Conservation (phyloP, 2,113 vertebrate genomes). For the Mellivora capensis region DNA sequence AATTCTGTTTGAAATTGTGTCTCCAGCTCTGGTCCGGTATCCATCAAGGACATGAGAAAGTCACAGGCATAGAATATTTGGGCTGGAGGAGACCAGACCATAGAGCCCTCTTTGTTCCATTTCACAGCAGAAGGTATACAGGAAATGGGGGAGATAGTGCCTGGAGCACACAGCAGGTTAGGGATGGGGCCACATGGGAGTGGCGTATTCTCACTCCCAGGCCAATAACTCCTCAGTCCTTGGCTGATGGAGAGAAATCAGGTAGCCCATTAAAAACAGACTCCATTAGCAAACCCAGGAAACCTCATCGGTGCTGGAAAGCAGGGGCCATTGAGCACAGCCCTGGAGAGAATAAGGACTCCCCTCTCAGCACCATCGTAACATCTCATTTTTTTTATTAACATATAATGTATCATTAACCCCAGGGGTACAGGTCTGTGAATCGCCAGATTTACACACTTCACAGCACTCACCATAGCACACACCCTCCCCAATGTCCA, state of each 20-base stretch:
- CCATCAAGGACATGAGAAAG: neutral
- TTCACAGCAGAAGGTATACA: neutral
- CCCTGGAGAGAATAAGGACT: neutral
- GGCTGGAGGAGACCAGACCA: neutral
- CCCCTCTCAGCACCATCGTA: fast-evolving
- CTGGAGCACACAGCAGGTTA: fast-evolving
- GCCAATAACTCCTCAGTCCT: neutral
- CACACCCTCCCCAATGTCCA: no score
- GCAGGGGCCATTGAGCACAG: neutral
- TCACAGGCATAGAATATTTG: neutral
- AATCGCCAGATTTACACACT: no score
- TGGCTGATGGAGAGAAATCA: neutral
- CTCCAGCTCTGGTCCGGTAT: neutral
- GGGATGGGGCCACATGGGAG: neutral
- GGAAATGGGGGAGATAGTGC: no score
- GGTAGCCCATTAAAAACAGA: neutral
- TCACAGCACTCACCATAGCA: no score
- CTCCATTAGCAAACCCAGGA: neutral
- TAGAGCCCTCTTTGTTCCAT: neutral
- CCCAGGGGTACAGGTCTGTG: no score
- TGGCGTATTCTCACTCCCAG: fast-evolving
- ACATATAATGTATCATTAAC: no score
- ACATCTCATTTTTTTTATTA: neutral
- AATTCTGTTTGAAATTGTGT: neutral
- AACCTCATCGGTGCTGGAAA: neutral